phyloP scores from a whole-genome alignment of 2,113 vertebrate species.

The Galbula dea region DNA sequence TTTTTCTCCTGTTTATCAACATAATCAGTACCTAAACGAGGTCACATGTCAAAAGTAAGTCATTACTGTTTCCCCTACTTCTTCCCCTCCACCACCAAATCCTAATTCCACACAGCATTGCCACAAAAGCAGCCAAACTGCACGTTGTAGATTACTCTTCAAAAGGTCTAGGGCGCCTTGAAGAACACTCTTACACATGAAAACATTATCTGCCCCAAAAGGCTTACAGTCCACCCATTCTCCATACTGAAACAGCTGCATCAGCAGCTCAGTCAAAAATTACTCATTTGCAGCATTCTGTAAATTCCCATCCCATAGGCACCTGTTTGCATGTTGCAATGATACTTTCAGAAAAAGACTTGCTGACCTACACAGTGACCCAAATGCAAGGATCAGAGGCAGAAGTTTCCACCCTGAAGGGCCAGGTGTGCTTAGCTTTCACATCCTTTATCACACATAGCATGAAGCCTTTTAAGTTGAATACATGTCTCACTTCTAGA shows the following conservation, averaged over 20 bases:
- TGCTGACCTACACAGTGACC: not conserved
- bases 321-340: not conserved
- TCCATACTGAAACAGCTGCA: not conserved
- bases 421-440: not conserved
- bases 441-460: not conserved
- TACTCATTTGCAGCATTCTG: not conserved
- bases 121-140: not conserved
- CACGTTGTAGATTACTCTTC: not conserved
- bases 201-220: not conserved
- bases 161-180: not conserved
- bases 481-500: not conserved
- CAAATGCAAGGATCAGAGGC: not conserved
- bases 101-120: not conserved
- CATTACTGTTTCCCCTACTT: not conserved
- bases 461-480: not conserved
- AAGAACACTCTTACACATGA: not conserved
- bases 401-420: not conserved
- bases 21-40: not conserved
- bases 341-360: not conserved
- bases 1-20: not conserved
- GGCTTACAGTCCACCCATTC: not conserved
- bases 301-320: not conserved
- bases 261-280: not conserved
- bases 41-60: not conserved
- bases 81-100: not conserved